Base-by-base conservation (phyloP, 2,888 invertebrate genomes). In the Eristalis tenax region DNA sequence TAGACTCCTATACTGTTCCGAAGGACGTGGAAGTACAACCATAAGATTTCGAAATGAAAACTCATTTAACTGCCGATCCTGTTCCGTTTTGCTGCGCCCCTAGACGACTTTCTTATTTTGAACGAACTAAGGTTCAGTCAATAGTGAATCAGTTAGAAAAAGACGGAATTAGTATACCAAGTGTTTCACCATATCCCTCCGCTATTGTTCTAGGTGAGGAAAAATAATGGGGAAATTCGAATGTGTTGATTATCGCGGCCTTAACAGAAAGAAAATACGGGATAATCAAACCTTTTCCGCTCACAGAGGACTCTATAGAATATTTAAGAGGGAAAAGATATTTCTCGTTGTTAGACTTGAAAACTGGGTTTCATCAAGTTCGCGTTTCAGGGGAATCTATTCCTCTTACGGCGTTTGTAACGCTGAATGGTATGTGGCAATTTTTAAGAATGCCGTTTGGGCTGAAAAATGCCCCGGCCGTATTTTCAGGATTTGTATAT, bases 381-480 rank as follows among this genome's bases (percentile, higher is more conserved):
- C 2, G 26, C 26, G 26, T 26, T 26, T 15, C 23, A n/a, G 32
- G n/a, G 63, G 32, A 15, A n/a, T 10, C 28, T 15, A 63, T 26
- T 61, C 61, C 28, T 15, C 18, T 26, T 6, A 61, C 28, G 4
- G 22, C 59, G 1, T 59, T 59, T 59, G 26, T 59, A 10, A 61
- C 61, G 28, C 63, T 35, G 1, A 35, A 28, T n/a, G 63, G 63
- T 2, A 28, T 32, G 35, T 35, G 28, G 13, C 35, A 63, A 26
- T 63, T 15, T 63, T 18, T 10, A 11, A 40, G 38, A 32, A 32
- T 32, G 32, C 13, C 38, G 38, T 40, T 40, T 11, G 6, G 56
- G 18, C 22, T 56, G 2, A 56, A 56, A 18, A 56, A 22, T 56
- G 18, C 56, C 88, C 89, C 10, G n/a, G 68, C 68, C n/a, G 40